phyloP scores from a whole-genome alignment of 2,888 invertebrate species.

The Eugnorisma glareosa region DNA sequence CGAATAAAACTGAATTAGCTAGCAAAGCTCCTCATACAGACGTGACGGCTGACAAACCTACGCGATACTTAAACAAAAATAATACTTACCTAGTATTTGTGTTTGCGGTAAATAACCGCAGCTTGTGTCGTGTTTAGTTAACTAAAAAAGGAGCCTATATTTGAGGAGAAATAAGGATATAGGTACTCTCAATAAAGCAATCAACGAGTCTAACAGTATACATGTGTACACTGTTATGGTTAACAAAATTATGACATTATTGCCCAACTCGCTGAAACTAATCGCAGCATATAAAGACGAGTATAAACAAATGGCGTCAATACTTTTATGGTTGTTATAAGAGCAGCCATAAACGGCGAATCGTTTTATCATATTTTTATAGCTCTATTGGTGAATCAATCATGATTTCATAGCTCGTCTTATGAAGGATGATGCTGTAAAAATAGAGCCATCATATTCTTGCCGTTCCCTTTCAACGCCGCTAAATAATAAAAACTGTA shows the following conservation, averaged over 20 bases:
- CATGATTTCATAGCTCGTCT: slow-evolving; percentile 27
- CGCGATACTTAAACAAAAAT: not conserved
- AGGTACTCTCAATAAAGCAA: not conserved
- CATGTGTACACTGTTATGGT: not conserved
- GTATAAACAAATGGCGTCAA: slow-evolving; percentile 30
- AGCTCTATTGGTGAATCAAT: slow-evolving; percentile 36
- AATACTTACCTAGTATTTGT: not conserved
- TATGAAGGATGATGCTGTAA: slow-evolving; percentile 24
- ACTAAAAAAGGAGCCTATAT: not conserved
- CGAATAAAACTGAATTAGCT: not conserved
- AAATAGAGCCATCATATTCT: not conserved
- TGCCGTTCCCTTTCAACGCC: not conserved
- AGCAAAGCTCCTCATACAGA: not conserved
- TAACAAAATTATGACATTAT: slow-evolving; percentile 1
- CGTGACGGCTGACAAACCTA: not conserved
- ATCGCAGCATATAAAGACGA: slow-evolving; percentile 22
- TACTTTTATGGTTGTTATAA: slow-evolving; percentile 18
- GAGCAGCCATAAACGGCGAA: slow-evolving; percentile 27
- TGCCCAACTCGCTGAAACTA: slow-evolving; percentile 7
- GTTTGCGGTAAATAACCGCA: not conserved
- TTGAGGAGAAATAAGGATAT: not conserved
- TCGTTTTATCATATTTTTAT: slow-evolving; percentile 34
- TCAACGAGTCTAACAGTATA: not conserved
- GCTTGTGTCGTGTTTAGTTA: not conserved
- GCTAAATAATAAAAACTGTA: slow-evolving; percentile 25